These are phyloP conservation scores for Lagopus leucura DNA, from an alignment of 2,113 vertebrate species.

Conservation along the genomic window DNA sequence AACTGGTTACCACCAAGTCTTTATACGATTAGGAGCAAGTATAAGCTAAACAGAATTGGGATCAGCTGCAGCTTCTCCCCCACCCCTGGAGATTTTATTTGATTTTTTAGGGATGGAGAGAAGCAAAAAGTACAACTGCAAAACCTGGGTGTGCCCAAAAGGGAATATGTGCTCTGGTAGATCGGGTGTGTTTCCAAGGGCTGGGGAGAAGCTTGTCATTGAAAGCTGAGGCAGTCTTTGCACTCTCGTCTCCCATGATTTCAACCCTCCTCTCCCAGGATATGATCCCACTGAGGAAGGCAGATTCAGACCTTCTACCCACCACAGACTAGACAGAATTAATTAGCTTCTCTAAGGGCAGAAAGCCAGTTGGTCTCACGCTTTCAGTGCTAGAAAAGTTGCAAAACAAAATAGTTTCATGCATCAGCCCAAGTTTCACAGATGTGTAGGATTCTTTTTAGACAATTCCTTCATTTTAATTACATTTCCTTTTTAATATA, in stretches of 20 bases:
- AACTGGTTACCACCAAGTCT: background rate
- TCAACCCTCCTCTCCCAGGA: background rate
- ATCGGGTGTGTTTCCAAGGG: background rate
- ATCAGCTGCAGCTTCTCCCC: background rate
- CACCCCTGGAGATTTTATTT: background rate
- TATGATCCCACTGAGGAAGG: background rate
- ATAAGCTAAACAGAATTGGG: background rate
- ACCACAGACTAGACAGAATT: background rate
- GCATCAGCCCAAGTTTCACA: conserved; percentile 39
- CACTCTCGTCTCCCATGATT: background rate
- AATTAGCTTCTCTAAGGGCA: background rate
- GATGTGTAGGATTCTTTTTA: conserved; percentile 16
- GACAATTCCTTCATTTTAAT: conserved; percentile 54
- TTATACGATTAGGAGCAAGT: background rate
- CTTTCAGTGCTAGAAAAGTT: background rate
- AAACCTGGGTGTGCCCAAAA: background rate
- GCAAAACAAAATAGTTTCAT: background rate
- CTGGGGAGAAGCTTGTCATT: background rate
- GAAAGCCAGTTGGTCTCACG: background rate
- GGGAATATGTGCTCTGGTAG: background rate
- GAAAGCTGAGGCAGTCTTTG: background rate
- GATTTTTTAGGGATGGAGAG: background rate
- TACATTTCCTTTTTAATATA: conserved; percentile 57
- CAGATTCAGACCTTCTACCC: background rate
- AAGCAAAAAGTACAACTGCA: background rate